A percentile compares a stretch with the other conserved stretches of the same genome.
Conservation (phyloP, 2,797 vertebrate species). For the Pristis pectinata region DNA sequence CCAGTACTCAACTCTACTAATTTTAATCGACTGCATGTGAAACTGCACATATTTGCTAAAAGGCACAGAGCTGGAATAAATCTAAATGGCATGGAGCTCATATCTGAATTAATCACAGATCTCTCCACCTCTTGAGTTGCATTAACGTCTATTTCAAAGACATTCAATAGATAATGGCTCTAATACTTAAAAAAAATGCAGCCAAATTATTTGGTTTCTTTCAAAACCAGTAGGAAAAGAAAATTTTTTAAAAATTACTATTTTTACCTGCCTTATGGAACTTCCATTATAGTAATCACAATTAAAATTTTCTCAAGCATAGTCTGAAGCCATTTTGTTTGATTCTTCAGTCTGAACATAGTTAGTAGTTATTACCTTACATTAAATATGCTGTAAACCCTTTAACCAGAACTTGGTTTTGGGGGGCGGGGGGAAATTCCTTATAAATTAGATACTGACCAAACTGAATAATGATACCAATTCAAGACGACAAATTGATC, state of each 20-base stretch:
- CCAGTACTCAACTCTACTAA: not conserved
- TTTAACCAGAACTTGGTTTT: not conserved
- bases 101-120: not conserved
- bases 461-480: not conserved
- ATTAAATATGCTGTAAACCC: not conserved
- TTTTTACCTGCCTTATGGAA: not conserved
- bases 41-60: not conserved
- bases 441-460: not conserved
- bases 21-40: not conserved
- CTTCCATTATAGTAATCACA: not conserved
- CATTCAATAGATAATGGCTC: not conserved
- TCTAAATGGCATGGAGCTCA: not conserved
- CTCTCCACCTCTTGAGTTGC: not conserved
- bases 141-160: not conserved
- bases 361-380: not conserved
- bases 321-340: not conserved
- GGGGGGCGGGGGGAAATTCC: not conserved
- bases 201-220: not conserved
- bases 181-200: not conserved
- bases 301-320: not conserved
- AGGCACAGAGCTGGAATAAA: not conserved
- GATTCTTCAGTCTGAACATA: not conserved
- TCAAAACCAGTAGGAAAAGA: not conserved
- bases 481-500: not conserved
- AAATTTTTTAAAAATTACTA: not conserved